Evolutionary conservation across 1,140 invertebrate species (phyloP).

Genomic region (Dendrolimus kikuchii): DNA sequence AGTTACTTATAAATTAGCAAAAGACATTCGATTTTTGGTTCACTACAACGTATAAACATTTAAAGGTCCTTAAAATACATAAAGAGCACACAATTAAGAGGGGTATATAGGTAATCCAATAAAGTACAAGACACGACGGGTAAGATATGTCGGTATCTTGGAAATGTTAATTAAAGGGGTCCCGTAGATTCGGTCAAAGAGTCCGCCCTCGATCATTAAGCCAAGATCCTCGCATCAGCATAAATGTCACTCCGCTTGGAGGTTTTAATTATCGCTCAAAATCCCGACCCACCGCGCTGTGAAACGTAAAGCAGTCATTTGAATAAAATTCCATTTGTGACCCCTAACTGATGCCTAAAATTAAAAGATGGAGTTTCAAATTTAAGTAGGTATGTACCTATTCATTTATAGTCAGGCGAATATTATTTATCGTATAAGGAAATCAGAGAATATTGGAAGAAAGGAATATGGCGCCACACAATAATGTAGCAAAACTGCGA

Average conservation of each 20-base stretch:
- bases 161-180: constrained; percentile 62
- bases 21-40: no score
- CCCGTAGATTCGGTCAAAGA: constrained; percentile 49
- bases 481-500: no score
- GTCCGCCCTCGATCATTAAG: constrained; percentile 51
- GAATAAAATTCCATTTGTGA: constrained; percentile 1
- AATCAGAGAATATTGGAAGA: no score
- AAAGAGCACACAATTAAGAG: background rate
- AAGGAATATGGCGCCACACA: no score
- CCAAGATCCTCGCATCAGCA: constrained; percentile 50
- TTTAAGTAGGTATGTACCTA: no score
- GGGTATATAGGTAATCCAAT: background rate
- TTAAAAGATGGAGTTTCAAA: no score
- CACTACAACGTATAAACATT: no score
- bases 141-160: constrained; percentile 37
- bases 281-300: constrained; percentile 49
- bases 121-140: constrained; percentile 9
- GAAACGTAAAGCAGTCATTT: constrained; percentile 46
- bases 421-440: no score
- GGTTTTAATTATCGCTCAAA: constrained; percentile 58
- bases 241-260: constrained; percentile 59
- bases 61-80: no score
- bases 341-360: background rate
- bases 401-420: no score
- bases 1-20: no score